Percentiles rank a stretch among this genome's conserved stretches.
phyloP scores from a whole-genome alignment of 2,797 vertebrate species.

The Poeciliopsis presidionis region DNA sequence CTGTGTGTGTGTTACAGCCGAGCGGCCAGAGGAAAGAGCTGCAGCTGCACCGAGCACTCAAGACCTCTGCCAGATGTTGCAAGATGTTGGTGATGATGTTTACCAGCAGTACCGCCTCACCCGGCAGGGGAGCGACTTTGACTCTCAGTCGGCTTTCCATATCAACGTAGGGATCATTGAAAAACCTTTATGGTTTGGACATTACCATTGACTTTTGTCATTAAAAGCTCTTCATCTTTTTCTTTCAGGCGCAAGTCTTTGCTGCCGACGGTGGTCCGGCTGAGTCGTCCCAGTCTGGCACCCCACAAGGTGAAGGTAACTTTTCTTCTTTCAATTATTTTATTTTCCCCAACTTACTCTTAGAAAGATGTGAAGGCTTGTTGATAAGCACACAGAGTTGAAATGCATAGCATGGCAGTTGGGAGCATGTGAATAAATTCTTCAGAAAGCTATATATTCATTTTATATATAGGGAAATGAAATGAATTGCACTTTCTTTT shows the following conservation, averaged over 20 bases:
- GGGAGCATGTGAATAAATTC: neutral
- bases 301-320: slow-evolving; percentile 92
- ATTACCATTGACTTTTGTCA: slow-evolving; percentile 1
- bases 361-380: neutral
- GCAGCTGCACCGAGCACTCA: slow-evolving; percentile 81
- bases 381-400: neutral
- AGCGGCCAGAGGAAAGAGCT: slow-evolving; percentile 85
- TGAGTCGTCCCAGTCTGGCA: slow-evolving; percentile 89
- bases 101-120: slow-evolving; percentile 95
- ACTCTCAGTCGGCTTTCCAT: slow-evolving; percentile 90
- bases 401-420: neutral
- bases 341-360: neutral
- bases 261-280: slow-evolving; percentile 87
- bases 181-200: neutral
- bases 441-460: neutral
- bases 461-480: neutral
- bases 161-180: slow-evolving; percentile 86
- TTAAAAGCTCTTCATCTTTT: slow-evolving; percentile 23
- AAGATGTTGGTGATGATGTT: slow-evolving; percentile 93
- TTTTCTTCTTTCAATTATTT: neutral
- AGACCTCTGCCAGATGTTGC: slow-evolving; percentile 92
- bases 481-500: neutral
- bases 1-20: slow-evolving; percentile 71
- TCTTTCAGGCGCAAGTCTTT: slow-evolving; percentile 89
- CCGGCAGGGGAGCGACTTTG: slow-evolving; percentile 92